Evolutionary conservation across 2,797 vertebrate genomes (phyloP).

Genomic region (Xerus rutilus): DNA sequence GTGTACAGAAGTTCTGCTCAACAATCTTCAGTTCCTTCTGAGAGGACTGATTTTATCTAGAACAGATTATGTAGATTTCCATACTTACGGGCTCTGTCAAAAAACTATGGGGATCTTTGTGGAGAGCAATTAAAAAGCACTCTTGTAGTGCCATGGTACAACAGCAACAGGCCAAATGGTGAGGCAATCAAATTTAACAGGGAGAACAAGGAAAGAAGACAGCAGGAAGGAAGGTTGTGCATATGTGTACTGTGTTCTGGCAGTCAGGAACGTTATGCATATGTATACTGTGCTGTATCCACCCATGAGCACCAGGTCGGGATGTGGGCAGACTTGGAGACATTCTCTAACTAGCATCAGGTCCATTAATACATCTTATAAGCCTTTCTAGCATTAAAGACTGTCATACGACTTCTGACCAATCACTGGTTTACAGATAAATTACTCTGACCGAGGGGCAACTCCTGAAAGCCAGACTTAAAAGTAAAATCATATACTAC

Average conservation of each 20-base stretch:
- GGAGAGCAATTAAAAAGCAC: background rate
- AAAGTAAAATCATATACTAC: background rate
- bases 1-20: background rate
- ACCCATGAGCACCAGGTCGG: background rate
- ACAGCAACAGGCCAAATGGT: background rate
- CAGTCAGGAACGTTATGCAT: background rate
- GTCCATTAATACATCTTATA: no score
- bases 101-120: background rate
- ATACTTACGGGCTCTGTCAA: background rate
- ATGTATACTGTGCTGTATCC: no score
- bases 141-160: background rate
- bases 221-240: background rate
- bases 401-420: background rate
- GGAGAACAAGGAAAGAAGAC: background rate
- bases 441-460: background rate
- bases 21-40: background rate
- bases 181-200: background rate
- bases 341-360: background rate
- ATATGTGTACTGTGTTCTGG: no score
- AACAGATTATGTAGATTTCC: background rate
- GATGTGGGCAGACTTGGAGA: background rate
- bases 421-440: background rate
- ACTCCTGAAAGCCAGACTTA: background rate
- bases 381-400: no score
- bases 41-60: background rate